Conservation (phyloP, 1,140 invertebrate species). For the Lamellibrachia luymesi region DNA sequence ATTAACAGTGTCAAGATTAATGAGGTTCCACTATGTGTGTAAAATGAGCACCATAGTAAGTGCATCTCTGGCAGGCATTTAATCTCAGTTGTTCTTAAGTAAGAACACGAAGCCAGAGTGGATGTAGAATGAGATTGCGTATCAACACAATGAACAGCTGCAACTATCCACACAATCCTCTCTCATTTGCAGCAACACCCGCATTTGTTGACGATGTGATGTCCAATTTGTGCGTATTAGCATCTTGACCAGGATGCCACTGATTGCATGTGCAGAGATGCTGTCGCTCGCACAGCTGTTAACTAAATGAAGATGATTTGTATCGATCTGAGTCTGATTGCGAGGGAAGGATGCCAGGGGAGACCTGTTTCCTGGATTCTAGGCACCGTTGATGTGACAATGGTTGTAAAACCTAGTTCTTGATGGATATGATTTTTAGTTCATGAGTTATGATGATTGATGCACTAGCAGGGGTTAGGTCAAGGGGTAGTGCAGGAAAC, state of each 20-base stretch:
- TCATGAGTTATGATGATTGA: neutral
- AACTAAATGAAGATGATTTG: neutral
- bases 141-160: neutral
- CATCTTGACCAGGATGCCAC: neutral
- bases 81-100: neutral
- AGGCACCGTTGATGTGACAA: neutral
- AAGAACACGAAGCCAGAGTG: neutral
- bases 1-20: neutral
- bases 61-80: neutral
- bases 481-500: neutral
- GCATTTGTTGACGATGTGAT: neutral
- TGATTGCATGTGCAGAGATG: neutral
- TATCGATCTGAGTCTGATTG: neutral
- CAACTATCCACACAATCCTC: neutral
- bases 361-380: neutral
- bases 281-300: neutral
- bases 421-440: neutral
- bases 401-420: neutral
- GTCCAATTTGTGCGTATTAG: neutral
- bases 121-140: neutral
- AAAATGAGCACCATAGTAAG: neutral
- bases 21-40: neutral
- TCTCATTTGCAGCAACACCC: neutral
- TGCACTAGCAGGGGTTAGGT: neutral
- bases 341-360: neutral